A percentile compares a stretch with the other conserved stretches of the same genome.
phyloP scores from a whole-genome alignment of 2,797 vertebrate species.

The Alectoris magna region DNA sequence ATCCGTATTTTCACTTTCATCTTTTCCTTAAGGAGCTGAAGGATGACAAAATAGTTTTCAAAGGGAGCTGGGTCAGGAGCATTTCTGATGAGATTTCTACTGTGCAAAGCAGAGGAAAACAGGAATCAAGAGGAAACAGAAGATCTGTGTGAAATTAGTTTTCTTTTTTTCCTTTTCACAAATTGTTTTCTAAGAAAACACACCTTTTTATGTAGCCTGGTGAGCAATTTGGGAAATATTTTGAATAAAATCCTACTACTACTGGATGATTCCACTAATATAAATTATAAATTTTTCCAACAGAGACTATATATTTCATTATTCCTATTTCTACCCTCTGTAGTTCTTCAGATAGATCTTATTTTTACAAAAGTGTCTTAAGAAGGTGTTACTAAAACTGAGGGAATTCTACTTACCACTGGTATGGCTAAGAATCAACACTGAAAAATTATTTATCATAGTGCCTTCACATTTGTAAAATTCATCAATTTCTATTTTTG shows the following conservation, averaged over 20 bases:
- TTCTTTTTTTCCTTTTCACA: conserved; percentile 47
- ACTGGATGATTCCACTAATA: background rate
- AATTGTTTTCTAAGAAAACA: conserved; percentile 50
- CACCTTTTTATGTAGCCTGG: conserved; percentile 36
- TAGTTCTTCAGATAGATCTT: background rate
- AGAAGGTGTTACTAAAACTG: background rate
- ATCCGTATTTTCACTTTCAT: conserved; percentile 74
- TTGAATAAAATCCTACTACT: conserved; percentile 45
- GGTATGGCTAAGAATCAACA: background rate
- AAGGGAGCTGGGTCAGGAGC: conserved; percentile 70
- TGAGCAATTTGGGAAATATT: conserved; percentile 57
- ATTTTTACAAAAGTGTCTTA: background rate
- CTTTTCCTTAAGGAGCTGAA: conserved; percentile 73
- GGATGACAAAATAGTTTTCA: conserved; percentile 78
- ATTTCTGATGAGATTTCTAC: conserved; percentile 70
- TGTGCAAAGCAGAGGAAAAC: conserved; percentile 66
- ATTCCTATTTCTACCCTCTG: background rate
- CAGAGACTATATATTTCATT: background rate
- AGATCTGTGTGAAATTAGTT: conserved; percentile 66
- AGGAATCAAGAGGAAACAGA: conserved; percentile 69
- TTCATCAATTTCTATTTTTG: background rate
- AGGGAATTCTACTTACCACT: background rate
- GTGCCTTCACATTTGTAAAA: background rate
- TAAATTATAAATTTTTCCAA: background rate
- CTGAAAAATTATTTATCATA: background rate